phyloP scores from a whole-genome alignment of 2,113 vertebrate genomes.

The Pipra filicauda region DNA sequence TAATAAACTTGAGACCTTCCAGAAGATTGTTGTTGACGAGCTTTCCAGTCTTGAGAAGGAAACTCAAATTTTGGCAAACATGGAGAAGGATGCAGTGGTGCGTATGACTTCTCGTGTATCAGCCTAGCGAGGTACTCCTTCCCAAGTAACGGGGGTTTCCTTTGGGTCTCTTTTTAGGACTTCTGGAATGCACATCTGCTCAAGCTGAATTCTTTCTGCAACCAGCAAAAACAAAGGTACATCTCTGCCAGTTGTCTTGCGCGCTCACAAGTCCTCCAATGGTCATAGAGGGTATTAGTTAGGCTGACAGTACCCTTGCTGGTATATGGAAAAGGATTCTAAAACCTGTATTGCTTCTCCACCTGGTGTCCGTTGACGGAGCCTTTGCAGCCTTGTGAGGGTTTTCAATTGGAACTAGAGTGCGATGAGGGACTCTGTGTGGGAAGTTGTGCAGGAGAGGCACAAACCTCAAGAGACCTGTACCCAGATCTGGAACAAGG shows the following conservation, averaged over 20 bases:
- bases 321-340: neutral
- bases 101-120: neutral
- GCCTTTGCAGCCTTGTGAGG: neutral
- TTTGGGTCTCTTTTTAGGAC: slow-evolving; percentile 65
- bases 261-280: neutral
- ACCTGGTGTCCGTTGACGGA: neutral
- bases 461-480: accelerated
- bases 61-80: slow-evolving; percentile 58
- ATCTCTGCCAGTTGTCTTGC: neutral
- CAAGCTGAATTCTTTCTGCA: slow-evolving; percentile 78
- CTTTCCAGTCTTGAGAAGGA: slow-evolving; percentile 76
- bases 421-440: neutral
- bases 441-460: neutral
- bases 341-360: neutral
- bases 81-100: slow-evolving; percentile 79
- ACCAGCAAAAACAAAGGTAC: slow-evolving; percentile 78
- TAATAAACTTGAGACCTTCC: slow-evolving; percentile 77
- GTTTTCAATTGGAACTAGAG: neutral
- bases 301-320: neutral
- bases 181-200: slow-evolving; percentile 77
- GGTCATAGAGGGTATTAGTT: neutral
- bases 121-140: neutral
- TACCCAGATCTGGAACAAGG: neutral
- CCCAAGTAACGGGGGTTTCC: neutral
- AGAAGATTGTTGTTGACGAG: slow-evolving; percentile 73